Base-by-base conservation (phyloP, 2,888 invertebrate genomes). In the Epistrophe grossulariae region DNA sequence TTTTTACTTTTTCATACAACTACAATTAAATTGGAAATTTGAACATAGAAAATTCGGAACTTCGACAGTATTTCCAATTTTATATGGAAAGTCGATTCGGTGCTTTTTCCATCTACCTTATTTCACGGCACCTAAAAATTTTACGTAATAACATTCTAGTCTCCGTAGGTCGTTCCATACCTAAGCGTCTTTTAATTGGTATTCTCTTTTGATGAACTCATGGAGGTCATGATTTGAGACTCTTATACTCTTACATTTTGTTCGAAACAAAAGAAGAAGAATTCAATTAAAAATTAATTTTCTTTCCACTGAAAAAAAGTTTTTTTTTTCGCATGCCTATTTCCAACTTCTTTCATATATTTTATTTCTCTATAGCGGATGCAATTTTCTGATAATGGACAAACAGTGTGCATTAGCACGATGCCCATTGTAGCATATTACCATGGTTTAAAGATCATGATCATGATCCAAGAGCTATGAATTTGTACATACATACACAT, bases 211-310 rank as follows among this genome's bases (percentile, higher is more conserved):
- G 17, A 10, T 50, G 17, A 50, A 11, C 17, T 50, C 50, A 50
- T 15, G 45, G 19, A 11, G 40, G 10, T 48, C 50, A 52, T 52
- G 7, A 19, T 24, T 24, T 52, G 13, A 13, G 24, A 13, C 24
- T 52, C 11, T 24, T 19, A 19, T 11, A 13, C 24, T 52, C 11
- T 24, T 19, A 19, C 13, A 52, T 24, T 24, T 52, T 13, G 6
- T 52, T 6, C 13, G 24, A 24, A 24, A 19, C 11, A 52, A 52
- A 52, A 28, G 15, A 52, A 24, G 15, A 24, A 24, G 52, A 52
- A 52, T 52, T 52, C 52, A 24, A 52, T 52, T 24, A 24, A 52
- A 52, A 52, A 28, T 52, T 52, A 15, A 24, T 52, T 52, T 52
- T 52, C 24, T 52, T 52, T 24, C 7, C 4, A 52, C 7, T 28